Evolutionary conservation across 2,888 invertebrate genomes (phyloP), one percentile per base, ranked within the genome.

Genomic region (Erannis defoliaria): DNA sequence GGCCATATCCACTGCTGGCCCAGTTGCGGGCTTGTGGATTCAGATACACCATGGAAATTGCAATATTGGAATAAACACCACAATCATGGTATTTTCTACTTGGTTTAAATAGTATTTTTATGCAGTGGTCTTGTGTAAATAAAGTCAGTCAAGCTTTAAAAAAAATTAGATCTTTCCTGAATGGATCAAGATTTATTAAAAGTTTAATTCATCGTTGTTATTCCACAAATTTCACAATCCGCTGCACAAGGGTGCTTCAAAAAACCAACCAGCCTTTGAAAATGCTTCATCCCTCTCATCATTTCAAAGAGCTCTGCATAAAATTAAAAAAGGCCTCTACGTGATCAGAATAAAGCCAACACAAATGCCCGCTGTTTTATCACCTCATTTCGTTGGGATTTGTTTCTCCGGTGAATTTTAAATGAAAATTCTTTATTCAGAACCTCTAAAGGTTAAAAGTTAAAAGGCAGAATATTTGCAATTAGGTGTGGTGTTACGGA

Each of bases 371-470:
- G 16, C 38, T 64, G 33, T 56, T 67, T 71, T 74, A 75, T 70
- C 70, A 66, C 68, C 67, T 62, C 68, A 58, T 73, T 74, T 51
- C 58, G 67, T 50, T 49, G 62, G 71, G 74, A 73, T 76, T 80
- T 71, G 66, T 16, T 72, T 64, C 59, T 64, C 55, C 59, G 59
- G 58, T 70, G 73, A 80, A 81, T 80, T 80, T 80, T 75, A 74
- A 80, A 81, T 75, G 71, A 70, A 67, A 72, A 75, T 78, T 62
- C 62, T 69, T 77, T 75, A 77, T 78, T 55, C 31, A 58, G 35
- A 1, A 29, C 50, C 26, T 76, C 71, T 61, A 62, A 63, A 69
- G 64, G 64, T 58, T 62, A 62, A 64, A 68, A 60, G 64, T 55
- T 67, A 54, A 68, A 66, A 60, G 55, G 60, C 49, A 59, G 61